Conservation (phyloP, 2,113 vertebrate genomes). For the Chrysochloris asiatica region DNA sequence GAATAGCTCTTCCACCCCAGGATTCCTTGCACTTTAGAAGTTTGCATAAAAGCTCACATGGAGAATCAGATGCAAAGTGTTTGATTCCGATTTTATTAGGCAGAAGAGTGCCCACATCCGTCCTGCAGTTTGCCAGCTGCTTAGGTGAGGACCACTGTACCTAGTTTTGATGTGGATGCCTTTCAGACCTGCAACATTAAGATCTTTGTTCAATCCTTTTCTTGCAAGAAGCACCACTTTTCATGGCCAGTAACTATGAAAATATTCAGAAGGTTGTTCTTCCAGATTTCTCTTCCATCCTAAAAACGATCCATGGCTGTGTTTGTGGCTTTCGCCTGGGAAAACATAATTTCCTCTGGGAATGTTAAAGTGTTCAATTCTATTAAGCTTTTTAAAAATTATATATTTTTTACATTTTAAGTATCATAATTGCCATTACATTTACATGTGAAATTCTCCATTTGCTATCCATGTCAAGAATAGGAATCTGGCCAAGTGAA, state of each 20-base stretch:
- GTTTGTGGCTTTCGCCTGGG: slow-evolving; percentile 39
- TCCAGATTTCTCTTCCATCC: slow-evolving; percentile 11
- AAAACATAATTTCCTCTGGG: neutral
- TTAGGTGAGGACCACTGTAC: slow-evolving; percentile 81
- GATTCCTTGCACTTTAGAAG: slow-evolving; percentile 92
- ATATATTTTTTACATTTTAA: slow-evolving; percentile 29
- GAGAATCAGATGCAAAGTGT: slow-evolving; percentile 91
- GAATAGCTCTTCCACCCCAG: slow-evolving; percentile 91
- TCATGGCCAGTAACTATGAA: slow-evolving; percentile 72
- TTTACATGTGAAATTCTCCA: slow-evolving; percentile 6
- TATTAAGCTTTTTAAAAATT: neutral
- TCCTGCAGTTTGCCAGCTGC: slow-evolving; percentile 83
- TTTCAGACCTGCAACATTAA: slow-evolving; percentile 81
- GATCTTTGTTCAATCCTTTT: slow-evolving; percentile 80
- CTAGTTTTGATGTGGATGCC: slow-evolving; percentile 84
- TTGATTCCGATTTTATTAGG: slow-evolving; percentile 91
- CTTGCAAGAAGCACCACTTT: slow-evolving; percentile 78
- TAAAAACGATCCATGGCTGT: neutral
- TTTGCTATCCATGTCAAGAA: slow-evolving; percentile 39
- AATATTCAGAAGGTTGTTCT: slow-evolving; percentile 72
- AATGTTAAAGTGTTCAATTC: neutral
- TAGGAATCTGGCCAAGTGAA: slow-evolving; percentile 36
- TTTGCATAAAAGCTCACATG: slow-evolving; percentile 91
- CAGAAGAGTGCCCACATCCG: slow-evolving; percentile 84
- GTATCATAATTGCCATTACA: slow-evolving; percentile 27